Conservation (phyloP, 2,888 invertebrate genomes). For the Ochropacha duplaris region DNA sequence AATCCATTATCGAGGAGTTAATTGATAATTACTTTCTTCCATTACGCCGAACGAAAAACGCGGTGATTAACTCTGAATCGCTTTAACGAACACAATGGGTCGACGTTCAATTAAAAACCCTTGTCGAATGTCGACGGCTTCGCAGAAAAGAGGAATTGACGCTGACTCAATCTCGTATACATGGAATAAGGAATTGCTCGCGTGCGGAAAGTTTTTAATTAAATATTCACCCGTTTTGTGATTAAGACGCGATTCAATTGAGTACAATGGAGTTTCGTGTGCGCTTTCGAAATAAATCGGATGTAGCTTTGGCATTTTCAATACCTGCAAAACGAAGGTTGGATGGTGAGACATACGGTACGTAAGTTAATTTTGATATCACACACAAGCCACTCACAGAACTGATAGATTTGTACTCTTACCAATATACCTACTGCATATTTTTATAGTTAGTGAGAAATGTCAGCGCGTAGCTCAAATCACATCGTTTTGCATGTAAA, state of each 20-base stretch:
- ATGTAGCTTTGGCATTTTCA: slow-evolving; percentile 51
- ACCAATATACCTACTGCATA: too few relatives aligned
- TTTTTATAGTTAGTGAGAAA: background rate
- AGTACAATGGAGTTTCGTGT: slow-evolving; percentile 66
- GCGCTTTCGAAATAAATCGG: slow-evolving; percentile 64
- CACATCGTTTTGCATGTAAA: slow-evolving; percentile 23
- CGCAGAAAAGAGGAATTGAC: slow-evolving; percentile 72
- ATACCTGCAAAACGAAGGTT: slow-evolving; percentile 32
- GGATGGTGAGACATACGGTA: slow-evolving; percentile 9
- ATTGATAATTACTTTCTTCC: slow-evolving; percentile 83
- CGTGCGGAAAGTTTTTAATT: slow-evolving; percentile 81
- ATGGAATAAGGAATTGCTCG: slow-evolving; percentile 80
- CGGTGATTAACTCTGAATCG: slow-evolving; percentile 80
- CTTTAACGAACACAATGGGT: slow-evolving; percentile 80
- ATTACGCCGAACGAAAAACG: slow-evolving; percentile 79
- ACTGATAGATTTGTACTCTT: background rate
- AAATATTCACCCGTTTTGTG: slow-evolving; percentile 80
- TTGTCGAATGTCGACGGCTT: slow-evolving; percentile 77
- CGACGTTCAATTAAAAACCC: slow-evolving; percentile 80
- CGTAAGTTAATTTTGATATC: slow-evolving; percentile 1
- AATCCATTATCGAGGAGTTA: slow-evolving; percentile 81
- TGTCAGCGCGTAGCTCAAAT: slow-evolving; percentile 11
- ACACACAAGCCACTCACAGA: background rate
- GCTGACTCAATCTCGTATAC: slow-evolving; percentile 79
- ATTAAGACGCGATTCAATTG: slow-evolving; percentile 78